These are phyloP conservation scores for Anseranas semipalmata DNA, from an alignment of 2,113 vertebrate genomes.

Conservation along the genomic window DNA sequence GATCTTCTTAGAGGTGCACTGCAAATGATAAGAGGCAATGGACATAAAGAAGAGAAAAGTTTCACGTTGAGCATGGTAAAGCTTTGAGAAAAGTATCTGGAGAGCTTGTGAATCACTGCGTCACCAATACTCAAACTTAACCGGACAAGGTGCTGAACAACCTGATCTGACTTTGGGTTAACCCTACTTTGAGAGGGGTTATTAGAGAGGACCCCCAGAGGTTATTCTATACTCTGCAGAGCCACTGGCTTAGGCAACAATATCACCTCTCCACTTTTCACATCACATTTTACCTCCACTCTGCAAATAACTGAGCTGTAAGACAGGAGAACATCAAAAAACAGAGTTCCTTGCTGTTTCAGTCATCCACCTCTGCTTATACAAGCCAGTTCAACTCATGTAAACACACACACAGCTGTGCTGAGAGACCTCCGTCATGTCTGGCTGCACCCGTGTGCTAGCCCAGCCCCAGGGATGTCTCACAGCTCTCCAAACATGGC, in stretches of 20 bases:
- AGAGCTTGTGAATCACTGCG: background rate
- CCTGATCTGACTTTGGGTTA: background rate
- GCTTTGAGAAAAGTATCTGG: background rate
- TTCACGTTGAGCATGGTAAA: background rate
- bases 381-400: fast-evolving
- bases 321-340: background rate
- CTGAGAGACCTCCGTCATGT: background rate
- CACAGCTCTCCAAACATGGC: background rate
- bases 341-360: background rate
- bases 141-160: background rate
- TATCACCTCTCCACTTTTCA: background rate
- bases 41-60: background rate
- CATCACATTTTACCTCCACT: background rate
- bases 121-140: background rate
- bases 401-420: background rate
- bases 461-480: background rate
- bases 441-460: background rate
- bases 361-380: background rate
- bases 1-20: background rate
- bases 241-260: background rate
- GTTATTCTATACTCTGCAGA: background rate
- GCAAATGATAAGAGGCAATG: background rate
- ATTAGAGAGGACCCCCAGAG: background rate
- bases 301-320: background rate
- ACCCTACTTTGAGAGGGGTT: background rate